Percentiles rank a stretch among this genome's conserved stretches.
Conservation (phyloP, 2,797 vertebrate genomes). For the Columba guinea region DNA sequence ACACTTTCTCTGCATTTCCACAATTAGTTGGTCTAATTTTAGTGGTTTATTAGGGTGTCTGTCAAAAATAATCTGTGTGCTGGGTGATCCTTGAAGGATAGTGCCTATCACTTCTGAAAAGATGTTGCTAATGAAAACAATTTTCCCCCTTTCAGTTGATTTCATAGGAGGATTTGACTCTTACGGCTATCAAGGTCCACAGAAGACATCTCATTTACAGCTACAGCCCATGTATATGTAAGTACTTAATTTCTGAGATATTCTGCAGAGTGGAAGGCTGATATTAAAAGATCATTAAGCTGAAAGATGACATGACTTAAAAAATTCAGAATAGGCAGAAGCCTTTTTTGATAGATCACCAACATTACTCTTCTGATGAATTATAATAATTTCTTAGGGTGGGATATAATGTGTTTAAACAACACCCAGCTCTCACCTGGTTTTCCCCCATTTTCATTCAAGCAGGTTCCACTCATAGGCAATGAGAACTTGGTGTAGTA, state of each 20-base stretch:
- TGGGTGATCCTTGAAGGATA: conserved; percentile 1
- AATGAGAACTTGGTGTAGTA: neutral
- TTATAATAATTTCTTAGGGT: neutral
- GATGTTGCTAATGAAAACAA: conserved; percentile 64
- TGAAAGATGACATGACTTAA: conserved; percentile 14
- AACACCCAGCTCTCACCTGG: neutral
- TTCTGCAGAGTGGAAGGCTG: neutral
- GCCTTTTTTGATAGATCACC: neutral
- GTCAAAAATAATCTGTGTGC: neutral
- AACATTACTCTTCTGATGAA: neutral
- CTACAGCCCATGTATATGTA: conserved; percentile 99
- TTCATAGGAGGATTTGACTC: conserved; percentile 99
- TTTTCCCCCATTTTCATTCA: neutral
- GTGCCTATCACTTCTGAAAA: conserved; percentile 32
- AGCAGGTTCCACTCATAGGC: neutral
- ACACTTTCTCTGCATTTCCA: neutral
- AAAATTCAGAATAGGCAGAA: conserved; percentile 47
- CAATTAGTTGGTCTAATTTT: conserved; percentile 34
- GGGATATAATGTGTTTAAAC: neutral
- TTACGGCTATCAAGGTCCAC: conserved; percentile 98
- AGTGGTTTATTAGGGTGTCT: conserved; percentile 32
- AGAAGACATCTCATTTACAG: conserved; percentile 99
- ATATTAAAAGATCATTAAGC: conserved; percentile 41
- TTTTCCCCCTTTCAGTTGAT: conserved; percentile 86
- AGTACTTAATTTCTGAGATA: conserved; percentile 67